A percentile compares a stretch with the other conserved stretches of the same genome.
Conservation (phyloP, 2,113 vertebrate genomes). For the Rhea pennata region DNA sequence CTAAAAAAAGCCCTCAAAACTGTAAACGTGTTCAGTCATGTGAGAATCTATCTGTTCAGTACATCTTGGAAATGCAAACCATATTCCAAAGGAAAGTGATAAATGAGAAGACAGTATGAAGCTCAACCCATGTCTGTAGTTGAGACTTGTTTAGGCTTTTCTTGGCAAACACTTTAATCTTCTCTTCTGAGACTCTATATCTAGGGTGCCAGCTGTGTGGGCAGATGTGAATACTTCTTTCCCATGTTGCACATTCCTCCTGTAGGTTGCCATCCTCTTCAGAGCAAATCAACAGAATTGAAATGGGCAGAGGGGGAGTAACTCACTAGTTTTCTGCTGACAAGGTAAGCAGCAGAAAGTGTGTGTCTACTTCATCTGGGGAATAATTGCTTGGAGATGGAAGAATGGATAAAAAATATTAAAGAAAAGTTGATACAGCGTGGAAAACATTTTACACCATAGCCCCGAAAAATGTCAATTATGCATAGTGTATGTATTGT, state of each 20-base stretch:
- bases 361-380: not conserved
- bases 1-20: constrained; percentile 57
- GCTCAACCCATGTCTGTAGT: constrained; percentile 20
- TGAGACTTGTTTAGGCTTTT: constrained; percentile 12
- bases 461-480: not conserved
- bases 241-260: not conserved
- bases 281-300: not conserved
- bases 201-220: not conserved
- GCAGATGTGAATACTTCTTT: not conserved
- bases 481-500: not conserved
- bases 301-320: rapidly evolving
- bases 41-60: constrained; percentile 50
- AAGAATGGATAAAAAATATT: not conserved
- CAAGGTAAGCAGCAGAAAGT: not conserved
- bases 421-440: not conserved
- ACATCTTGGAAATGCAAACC: constrained; percentile 59
- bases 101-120: constrained; percentile 46
- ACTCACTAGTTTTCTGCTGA: not conserved
- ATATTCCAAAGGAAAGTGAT: constrained; percentile 56
- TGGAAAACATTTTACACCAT: not conserved
- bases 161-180: not conserved
- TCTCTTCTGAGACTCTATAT: not conserved
- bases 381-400: not conserved
- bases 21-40: constrained; percentile 52
- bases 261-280: not conserved